Conservation (phyloP, 53 echinoderm and acorn worm species). For the Patiria pectinifera region DNA sequence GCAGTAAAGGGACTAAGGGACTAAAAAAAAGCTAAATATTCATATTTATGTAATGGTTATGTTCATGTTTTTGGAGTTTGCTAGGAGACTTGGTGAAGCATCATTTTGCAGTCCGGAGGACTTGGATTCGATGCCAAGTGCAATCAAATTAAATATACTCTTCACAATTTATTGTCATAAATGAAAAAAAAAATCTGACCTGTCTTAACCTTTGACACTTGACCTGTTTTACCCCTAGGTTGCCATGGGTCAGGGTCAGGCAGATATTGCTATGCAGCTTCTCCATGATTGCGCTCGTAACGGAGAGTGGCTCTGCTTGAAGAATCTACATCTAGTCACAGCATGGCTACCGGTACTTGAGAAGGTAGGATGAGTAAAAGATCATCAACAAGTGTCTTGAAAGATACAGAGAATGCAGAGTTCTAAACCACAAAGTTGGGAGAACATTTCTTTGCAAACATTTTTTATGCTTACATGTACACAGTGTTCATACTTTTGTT, state of each 20-base stretch:
- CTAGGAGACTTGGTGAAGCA: too few species aligned
- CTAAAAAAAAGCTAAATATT: too few species aligned
- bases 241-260: conserved; percentile 99
- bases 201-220: conserved; percentile 20
- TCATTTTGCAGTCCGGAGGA: too few species aligned
- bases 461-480: neutral
- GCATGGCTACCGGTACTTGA: conserved; percentile 93
- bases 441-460: neutral
- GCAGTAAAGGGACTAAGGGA: too few species aligned
- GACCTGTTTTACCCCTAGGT: conserved; percentile 62
- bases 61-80: too few species aligned
- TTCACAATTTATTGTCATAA: neutral
- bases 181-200: neutral
- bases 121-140: neutral
- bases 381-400: neutral
- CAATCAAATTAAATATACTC: neutral
- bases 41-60: too few species aligned
- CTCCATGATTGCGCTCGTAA: conserved; percentile 91
- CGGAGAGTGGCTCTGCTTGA: conserved; percentile 98
- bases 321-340: conserved; percentile 97
- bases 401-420: neutral
- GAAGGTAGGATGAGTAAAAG: conserved; percentile 73
- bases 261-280: conserved; percentile 97
- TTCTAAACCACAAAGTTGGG: neutral
- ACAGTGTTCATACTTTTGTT: too few species aligned